Evolutionary conservation across 2,113 vertebrate species (phyloP).

Genomic region (Fulica atra): DNA sequence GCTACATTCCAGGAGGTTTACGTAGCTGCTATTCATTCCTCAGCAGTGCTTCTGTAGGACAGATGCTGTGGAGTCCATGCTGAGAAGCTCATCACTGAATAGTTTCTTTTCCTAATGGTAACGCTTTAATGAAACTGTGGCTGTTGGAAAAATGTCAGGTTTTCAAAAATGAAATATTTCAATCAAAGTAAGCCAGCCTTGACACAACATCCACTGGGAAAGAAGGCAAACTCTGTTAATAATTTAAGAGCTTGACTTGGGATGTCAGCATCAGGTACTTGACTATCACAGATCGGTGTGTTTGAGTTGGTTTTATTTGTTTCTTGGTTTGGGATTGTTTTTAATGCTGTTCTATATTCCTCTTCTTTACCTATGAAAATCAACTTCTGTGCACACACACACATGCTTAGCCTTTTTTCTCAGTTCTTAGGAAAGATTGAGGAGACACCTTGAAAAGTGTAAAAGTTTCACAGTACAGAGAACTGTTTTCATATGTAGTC

Average conservation of each 20-base stretch:
- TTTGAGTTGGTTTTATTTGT: neutral
- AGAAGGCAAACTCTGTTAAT: neutral
- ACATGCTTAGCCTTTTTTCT: neutral
- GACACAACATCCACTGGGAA: neutral
- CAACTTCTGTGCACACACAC: neutral
- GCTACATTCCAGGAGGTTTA: neutral
- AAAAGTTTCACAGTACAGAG: neutral
- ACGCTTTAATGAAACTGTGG: neutral
- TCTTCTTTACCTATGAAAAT: neutral
- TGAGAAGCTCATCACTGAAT: neutral
- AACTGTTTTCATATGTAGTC: neutral
- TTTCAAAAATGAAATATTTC: constrained; percentile 13
- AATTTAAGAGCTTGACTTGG: constrained; percentile 14
- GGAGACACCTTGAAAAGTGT: neutral
- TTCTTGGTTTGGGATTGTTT: neutral
- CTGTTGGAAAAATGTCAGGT: neutral
- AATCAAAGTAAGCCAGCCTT: constrained; percentile 19
- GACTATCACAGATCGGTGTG: neutral
- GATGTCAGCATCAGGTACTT: constrained; percentile 1
- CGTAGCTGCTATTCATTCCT: neutral
- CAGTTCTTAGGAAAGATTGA: neutral
- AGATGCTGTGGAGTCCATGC: neutral
- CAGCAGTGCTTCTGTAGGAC: neutral
- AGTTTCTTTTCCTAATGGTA: neutral
- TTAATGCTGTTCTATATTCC: neutral